These are phyloP conservation scores for Semnornis frantzii DNA, from an alignment of 2,113 vertebrate species.

Conservation along the genomic window DNA sequence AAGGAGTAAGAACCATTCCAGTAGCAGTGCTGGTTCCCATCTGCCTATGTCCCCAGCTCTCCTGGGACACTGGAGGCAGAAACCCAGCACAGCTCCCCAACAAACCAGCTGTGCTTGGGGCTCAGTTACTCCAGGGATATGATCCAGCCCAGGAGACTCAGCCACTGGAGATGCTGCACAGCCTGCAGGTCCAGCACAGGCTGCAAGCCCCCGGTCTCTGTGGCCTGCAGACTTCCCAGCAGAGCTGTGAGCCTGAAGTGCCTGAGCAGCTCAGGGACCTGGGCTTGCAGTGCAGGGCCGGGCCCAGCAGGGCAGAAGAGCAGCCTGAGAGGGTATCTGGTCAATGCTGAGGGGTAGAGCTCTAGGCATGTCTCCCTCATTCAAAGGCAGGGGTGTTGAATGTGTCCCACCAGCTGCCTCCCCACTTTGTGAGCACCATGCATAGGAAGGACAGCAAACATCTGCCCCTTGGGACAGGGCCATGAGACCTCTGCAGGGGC, in stretches of 20 bases:
- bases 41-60: slow-evolving; percentile 8
- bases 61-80: background rate
- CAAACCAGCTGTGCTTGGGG: background rate
- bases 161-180: background rate
- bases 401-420: background rate
- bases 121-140: background rate
- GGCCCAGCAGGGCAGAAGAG: background rate
- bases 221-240: background rate
- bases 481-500: background rate
- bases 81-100: background rate
- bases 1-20: slow-evolving; percentile 10
- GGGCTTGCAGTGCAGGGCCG: background rate
- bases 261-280: background rate
- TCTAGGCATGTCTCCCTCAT: background rate
- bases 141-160: background rate
- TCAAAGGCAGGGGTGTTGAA: background rate
- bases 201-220: background rate
- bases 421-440: accelerated
- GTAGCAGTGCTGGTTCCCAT: background rate
- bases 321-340: too few species aligned
- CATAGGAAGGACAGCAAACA: background rate
- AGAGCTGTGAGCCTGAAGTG: background rate
- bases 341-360: background rate
- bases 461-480: background rate
- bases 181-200: background rate